Base-by-base conservation (phyloP, 2,888 invertebrate genomes). In the Scaptomyza polygonia region DNA sequence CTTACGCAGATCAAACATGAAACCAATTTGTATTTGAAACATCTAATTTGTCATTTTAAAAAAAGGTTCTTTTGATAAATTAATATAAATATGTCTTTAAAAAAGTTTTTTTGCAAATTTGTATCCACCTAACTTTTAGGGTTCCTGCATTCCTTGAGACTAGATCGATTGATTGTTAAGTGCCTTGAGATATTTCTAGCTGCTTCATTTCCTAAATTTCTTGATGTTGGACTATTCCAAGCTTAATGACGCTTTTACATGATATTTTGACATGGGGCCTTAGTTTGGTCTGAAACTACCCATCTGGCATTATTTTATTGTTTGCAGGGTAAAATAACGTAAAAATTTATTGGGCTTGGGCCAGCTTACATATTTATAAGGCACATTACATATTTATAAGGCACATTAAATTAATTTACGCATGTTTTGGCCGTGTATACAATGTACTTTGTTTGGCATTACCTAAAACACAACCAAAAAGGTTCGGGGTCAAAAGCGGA, bases 321-420 rank as follows among this genome's bases (percentile, higher is more conserved):
- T 4, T 45, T 58, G 39, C 62, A 76, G 77, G 72, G 73, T 77
- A 67, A 16, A 14, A 9, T 43, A 63, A 52, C 53, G 55, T 68
- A 74, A 47, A 64, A 76, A 83, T 84, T 80, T 83, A 86, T 85
- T 76, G 86, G 74, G 71, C 86, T 51, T 42, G 64, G 48, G 53
- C 63, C 79, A 73, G 71, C 87, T 77, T 21, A 21, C 21, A 21
- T 1, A 12, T 8, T 27, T n/a, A n/a, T n/a, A n/a, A n/a, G n/a
- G n/a, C n/a, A n/a, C n/a, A n/a, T n/a, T 88, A 86, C 77, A 86
- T 86, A 86, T 86, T 86, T 86, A 86, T 86, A 84, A 81, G 87
- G 75, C 69, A 81, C 85, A 88, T 86, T 86, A 86, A 86, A 86
- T 86, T 88, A 86, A 86, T 86, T 86, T 86, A 84, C 87, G 82